Evolutionary conservation across 2,888 invertebrate genomes (phyloP), one percentile per base, ranked within the genome.

Genomic region (Aradus depressus): DNA sequence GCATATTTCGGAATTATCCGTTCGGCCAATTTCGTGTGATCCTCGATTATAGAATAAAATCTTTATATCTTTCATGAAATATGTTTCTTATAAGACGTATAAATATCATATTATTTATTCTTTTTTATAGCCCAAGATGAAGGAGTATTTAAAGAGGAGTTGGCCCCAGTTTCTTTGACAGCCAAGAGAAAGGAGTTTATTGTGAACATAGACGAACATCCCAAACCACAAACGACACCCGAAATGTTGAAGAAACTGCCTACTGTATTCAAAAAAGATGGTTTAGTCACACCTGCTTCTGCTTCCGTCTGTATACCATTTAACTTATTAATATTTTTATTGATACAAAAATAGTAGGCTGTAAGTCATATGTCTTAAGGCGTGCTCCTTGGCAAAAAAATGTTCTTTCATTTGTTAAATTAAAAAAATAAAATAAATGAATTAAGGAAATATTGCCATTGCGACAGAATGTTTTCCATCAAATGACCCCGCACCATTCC

Each of bases 181-280:
- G 73, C 84, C 3, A 93, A 87, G 70, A 86, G 82, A 65, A 81
- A 84, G 65, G 81, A 84, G 59, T 76, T 83, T n/a, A 74, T 75
- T 49, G 75, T 95, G 57, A 80, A 78, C 44, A 71, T 80, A 0
- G 98, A 98, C 69, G 98, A 98, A 69, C 95, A 96, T 71, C 93
- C 96, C 2, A 79, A 86, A 59, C 88, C 89, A 22, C 77, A 89
- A 66, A 87, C 92, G 34, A 92, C 89, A 0, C 63, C 84, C 14
- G 95, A 95, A 65, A 76, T 75, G 4, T 73, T 98, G 23, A 77
- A 80, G 61, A 96, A 95, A 67, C 72, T 98, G 50, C 79, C 84
- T 0, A 75, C 92, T 0, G 77, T 96, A 16, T 97, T 97, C 72
- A 91, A 95, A 70, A 91, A 95, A 68, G 82, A 87, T 60, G 97